A percentile compares a stretch with the other conserved stretches of the same genome.
phyloP scores from a whole-genome alignment of 2,113 vertebrate genomes.

The Scophthalmus maximus region DNA sequence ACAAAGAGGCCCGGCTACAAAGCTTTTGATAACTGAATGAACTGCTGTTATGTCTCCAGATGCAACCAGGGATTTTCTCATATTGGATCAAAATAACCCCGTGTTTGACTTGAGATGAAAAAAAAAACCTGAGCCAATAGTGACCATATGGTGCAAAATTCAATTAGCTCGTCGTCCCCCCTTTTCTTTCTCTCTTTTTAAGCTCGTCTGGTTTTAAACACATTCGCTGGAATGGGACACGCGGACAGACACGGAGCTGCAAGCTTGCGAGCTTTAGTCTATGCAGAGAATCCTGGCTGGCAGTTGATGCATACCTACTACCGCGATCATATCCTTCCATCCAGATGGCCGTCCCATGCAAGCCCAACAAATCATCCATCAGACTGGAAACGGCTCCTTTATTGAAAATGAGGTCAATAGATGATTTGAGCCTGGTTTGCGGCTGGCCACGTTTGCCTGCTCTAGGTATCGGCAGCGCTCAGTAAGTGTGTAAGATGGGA shows the following conservation, averaged over 20 bases:
- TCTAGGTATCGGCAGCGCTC: conserved; percentile 83
- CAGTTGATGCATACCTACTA: conserved; percentile 74
- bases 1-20: conserved; percentile 76
- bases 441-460: conserved; percentile 69
- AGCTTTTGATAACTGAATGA: conserved; percentile 78
- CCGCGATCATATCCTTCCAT: conserved; percentile 74
- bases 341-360: conserved; percentile 82
- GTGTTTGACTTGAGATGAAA: conserved; percentile 70
- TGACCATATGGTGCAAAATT: conserved; percentile 71
- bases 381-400: conserved; percentile 82
- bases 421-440: conserved; percentile 82
- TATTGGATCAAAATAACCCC: conserved; percentile 73
- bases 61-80: conserved; percentile 69
- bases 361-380: conserved; percentile 83
- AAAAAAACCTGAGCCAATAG: conserved; percentile 55
- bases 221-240: conserved; percentile 18
- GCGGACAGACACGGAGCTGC: conserved; percentile 27
- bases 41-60: conserved; percentile 77
- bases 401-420: conserved; percentile 90
- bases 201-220: conserved; percentile 48
- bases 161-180: conserved; percentile 45
- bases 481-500: conserved; percentile 66
- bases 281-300: conserved; percentile 53
- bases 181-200: conserved; percentile 5
- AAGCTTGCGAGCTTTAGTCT: conserved; percentile 31